phyloP scores from a whole-genome alignment of 1,140 invertebrate species.

The Eupristina koningsbergeri region DNA sequence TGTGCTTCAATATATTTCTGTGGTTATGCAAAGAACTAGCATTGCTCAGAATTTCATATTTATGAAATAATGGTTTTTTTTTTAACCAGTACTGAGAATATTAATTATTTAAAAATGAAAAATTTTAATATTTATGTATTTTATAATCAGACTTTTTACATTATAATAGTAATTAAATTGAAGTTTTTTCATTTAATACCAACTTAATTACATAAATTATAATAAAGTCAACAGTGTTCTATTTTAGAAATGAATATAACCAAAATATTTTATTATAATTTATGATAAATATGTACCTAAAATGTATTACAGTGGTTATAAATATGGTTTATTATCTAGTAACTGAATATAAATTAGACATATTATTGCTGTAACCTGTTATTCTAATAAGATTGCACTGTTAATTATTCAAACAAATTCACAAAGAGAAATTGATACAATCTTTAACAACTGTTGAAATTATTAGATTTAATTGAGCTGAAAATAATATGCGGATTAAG shows the following conservation, averaged over 20 bases:
- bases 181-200: too few species aligned
- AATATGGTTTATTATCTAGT: neutral
- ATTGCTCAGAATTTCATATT: neutral
- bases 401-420: constrained; percentile 36
- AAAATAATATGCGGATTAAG: neutral
- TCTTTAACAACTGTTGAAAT: neutral
- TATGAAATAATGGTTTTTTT: neutral
- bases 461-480: neutral
- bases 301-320: neutral
- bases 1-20: neutral
- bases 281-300: neutral
- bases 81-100: neutral
- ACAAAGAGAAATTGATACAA: constrained; percentile 14
- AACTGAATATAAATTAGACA: neutral
- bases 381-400: constrained; percentile 35
- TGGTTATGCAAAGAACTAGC: neutral
- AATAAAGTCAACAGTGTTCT: neutral
- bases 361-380: constrained; percentile 9
- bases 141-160: too few species aligned
- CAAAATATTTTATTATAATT: neutral
- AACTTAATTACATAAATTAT: too few species aligned
- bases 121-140: too few species aligned
- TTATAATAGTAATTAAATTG: too few species aligned
- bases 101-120: neutral
- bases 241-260: neutral